Base-by-base conservation (phyloP, 2,888 invertebrate genomes). In the Smittia aterrima region DNA sequence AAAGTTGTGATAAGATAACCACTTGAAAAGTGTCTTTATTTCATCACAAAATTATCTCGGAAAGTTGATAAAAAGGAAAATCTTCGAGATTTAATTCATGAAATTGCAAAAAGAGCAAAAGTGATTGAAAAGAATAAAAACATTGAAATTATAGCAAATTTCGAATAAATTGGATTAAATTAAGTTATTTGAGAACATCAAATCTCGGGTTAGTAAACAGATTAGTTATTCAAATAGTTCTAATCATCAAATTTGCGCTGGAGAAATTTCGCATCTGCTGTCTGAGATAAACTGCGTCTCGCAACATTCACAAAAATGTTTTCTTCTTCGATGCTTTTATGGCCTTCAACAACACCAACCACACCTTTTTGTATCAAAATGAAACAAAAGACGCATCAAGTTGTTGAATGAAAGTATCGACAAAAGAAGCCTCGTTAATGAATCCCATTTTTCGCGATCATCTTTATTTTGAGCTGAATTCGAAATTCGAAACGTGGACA, bases 221-320 rank as follows among this genome's bases (percentile, higher is more conserved):
- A n/a, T n/a, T 13, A 11, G 47, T 47, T 47, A 47, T n/a, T n/a
- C n/a, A 13, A 47, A 2, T 47, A 2, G 11, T 6, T 47, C 16
- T 47, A 11, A 47, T n/a, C 47, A 16, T 11, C 3, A 2, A 47
- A 47, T 11, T 47, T 47, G n/a, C 13, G 47, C 11, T 47, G 6
- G 47, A 47, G 16, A n/a, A 47, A 47, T 6, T 47, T 47, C 11
- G 47, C 47, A 47, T 16, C 3, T 4, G 47, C 2, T 13, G 13
- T n/a, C n/a, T 18, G 13, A 58, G 58, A 16, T 58, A 11, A 47
- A 47, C 41, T 68, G 68, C 68, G 68, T 68, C 68, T 68, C 24
- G 24, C 41, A 68, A 47, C 68, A 68, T 68, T 24, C 68, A 18
- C 16, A 54, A 58, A 58, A 25, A 64, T 3, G 9, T 38, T 67